Base-by-base conservation (phyloP, 2,113 vertebrate genomes). In the Trematocara zebra region DNA sequence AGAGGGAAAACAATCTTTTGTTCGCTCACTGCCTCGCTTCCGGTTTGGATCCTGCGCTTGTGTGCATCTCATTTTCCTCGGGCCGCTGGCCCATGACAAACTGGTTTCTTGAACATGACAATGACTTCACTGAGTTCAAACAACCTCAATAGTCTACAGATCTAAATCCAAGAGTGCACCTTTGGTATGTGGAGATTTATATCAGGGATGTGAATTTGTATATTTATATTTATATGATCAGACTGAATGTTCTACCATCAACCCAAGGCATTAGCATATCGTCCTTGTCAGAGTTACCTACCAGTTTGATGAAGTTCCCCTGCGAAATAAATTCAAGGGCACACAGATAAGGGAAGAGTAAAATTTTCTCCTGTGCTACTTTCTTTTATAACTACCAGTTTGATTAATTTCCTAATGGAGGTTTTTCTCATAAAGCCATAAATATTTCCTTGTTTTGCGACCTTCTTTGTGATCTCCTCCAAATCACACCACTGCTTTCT, bases 281-380 rank as follows among this genome's bases (percentile, higher is more conserved):
- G 90, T 97, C 95, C 90, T 96, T 97, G 91, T 97, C 96, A 52
- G 96, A 97, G 93, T 97, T 67, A 64, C 96, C 94, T 80, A 97
- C 93, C 44, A 96, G 95, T 85, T 97, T 97, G 84, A 97, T 49
- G 72, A 51, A 49, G 72, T 76, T 76, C 26, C 69, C 44, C 69
- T 0, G 15, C 4, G 4, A 76, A 44, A 78, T 85, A 4, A 78
- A 28, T 82, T 82, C 56, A 88, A 90, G 84, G 87, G 8, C 79
- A 18, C n/a, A 33, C 18, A 33, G 8, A 31, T 40, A 5, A 15
- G 26, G 6, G 14, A 17, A 17, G 17, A 37, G 3, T n/a, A 18
- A 20, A 64, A 7, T 1, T 11, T 64, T 56, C 35, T 47, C 52
- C 17, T 20, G 7, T 26, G 52, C 15, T n/a, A 57, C 44, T 69